Conservation (phyloP, 2,797 vertebrate species). For the Peromyscus melanophrys region DNA sequence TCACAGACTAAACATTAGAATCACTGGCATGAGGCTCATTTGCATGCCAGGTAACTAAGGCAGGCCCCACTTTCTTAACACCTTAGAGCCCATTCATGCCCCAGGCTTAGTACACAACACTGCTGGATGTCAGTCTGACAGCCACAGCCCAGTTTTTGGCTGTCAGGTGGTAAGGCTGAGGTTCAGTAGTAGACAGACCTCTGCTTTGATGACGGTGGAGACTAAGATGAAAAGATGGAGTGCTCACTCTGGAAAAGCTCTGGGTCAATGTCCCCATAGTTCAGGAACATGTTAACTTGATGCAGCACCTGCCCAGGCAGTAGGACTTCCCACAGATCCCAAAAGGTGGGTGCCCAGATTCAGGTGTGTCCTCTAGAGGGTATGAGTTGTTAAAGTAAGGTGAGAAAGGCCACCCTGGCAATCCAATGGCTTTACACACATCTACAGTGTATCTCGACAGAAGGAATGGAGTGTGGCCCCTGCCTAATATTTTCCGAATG, state of each 20-base stretch:
- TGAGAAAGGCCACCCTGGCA: too few species aligned
- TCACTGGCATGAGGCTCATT: neutral
- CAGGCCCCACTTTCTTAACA: neutral
- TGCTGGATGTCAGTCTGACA: neutral
- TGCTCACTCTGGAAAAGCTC: neutral
- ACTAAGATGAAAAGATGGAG: neutral
- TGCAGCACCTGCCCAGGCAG: neutral
- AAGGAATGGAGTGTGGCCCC: neutral
- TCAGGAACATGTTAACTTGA: neutral
- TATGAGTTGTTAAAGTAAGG: neutral
- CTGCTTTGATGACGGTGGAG: neutral
- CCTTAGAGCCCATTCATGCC: neutral
- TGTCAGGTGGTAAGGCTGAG: neutral
- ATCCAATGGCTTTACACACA: fast-evolving
- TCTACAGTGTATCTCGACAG: fast-evolving
- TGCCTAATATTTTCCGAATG: neutral
- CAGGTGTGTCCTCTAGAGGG: neutral
- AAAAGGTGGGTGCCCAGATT: neutral
- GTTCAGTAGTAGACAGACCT: neutral
- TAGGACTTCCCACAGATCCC: neutral
- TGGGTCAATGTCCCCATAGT: too few species aligned
- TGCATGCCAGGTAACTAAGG: neutral
- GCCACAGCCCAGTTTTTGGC: neutral
- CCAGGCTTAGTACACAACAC: neutral
- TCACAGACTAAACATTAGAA: neutral